Base-by-base conservation (phyloP, 2,888 invertebrate genomes). In the Microctonus brassicae region DNA sequence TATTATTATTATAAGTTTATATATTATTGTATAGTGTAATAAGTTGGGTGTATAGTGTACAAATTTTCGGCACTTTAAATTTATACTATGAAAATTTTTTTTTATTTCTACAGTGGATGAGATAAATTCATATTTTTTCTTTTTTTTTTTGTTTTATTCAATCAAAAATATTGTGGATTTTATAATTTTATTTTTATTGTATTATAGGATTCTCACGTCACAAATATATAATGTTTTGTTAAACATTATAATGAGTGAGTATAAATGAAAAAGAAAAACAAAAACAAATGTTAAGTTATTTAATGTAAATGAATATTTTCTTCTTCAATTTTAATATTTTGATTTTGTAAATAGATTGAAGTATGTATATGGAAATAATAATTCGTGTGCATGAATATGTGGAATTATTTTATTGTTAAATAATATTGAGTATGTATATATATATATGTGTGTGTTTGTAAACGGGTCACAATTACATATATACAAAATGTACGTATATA, bases 1-100 rank as follows among this genome's bases (percentile, higher is more conserved):
- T n/a, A n/a, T n/a, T n/a, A n/a, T n/a, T n/a, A n/a, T n/a, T 47
- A 47, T 47, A 47, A 7, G 47, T 47, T 1, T 42, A 39, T 39
- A 20, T 13, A 39, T 62, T 29, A 64, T 17, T 52, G 17, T 62
- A 60, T 17, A 29, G 63, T 64, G 52, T 52, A 64, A 47, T 29
- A 42, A 29, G 47, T 42, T 26, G 3, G n/a, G 17, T 64, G 52
- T 64, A 64, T 52, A 64, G 63, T 64, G 63, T 64, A 64, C 63
- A 64, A 52, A 52, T 58, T n/a, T 26, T 3, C 5, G 10, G 47
- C 26, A 62, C 62, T n/a, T 62, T n/a, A 39, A 57, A 57, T 6
- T 24, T 26, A 22, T 55, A 55, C 2, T 11, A 17, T 3, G 13
- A 10, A 5, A 57, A 24, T 13, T 13, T 42, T 47, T 17, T 22